Evolutionary conservation across 1,140 invertebrate species (phyloP), one percentile per base, ranked within the genome.

Genomic region (Drosophila burlai): DNA sequence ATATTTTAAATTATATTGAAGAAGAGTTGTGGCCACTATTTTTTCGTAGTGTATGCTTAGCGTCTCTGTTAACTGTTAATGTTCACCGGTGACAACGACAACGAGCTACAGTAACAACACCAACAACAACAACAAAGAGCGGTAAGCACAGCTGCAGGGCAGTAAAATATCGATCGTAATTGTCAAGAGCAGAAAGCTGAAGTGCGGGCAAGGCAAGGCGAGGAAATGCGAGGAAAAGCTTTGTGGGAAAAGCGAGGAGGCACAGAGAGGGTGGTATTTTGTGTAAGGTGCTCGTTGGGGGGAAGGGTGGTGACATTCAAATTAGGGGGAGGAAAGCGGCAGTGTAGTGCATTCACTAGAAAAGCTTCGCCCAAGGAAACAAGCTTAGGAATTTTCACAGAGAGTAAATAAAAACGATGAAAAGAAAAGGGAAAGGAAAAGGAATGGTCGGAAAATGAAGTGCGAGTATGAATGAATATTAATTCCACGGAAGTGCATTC

Each of bases 141-240:
- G 31, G 63, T 29, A 68, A 71, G 67, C 67, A 54, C 67, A 71
- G 67, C 73, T 76, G 73, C 73, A 67, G 47, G 72, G 64, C 72
- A 76, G 61, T 61, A 55, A 82, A 74, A 82, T 78, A 82, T 80
- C 76, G 81, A 83, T 80, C 81, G 81, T 66, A 54, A 80, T 71
- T 83, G 68, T 83, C 68, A 57, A 57, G 67, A 80, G 62, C 45
- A 52, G 59, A 42, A 64, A 18, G 50, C 61, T 58, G 34, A 36
- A 24, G 24, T 21, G 38, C 52, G 50, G 52, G n/a, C 50, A 63
- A 50, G 4, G 29, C 40, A 77, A 38, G 47, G 54, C 16, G 38
- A 46, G 43, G 43, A 46, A 43, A 18, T 4, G n/a, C 9, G 43
- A 36, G 15, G 42, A 26, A 38, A 38, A 38, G 40, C 7, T 18